These are phyloP conservation scores for Lithobates sylvaticus DNA, from an alignment of 2,797 vertebrate species.

Conservation along the genomic window DNA sequence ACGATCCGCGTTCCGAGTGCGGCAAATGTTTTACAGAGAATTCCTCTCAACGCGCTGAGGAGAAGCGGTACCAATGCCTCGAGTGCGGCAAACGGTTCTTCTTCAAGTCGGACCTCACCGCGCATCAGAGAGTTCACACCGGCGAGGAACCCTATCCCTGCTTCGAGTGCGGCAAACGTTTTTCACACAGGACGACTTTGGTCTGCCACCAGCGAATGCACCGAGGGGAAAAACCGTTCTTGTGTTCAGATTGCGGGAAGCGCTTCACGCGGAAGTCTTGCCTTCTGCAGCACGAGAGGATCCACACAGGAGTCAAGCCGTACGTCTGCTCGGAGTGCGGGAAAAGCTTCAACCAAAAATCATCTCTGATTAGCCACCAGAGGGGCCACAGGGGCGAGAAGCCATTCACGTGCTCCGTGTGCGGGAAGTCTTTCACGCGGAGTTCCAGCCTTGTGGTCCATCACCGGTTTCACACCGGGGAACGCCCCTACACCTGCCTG, in stretches of 20 bases:
- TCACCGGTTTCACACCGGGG: conserved; percentile 41
- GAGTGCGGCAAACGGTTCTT: no score
- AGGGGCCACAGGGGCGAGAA: conserved; percentile 53
- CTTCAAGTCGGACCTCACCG: no score
- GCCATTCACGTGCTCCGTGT: conserved; percentile 67
- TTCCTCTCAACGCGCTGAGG: no score
- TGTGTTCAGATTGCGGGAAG: conserved; percentile 64
- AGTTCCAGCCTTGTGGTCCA: conserved; percentile 70
- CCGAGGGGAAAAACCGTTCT: conserved; percentile 13
- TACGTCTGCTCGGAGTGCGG: background rate
- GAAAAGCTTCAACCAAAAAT: conserved; percentile 10
- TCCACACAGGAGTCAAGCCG: conserved; percentile 20
- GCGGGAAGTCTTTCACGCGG: conserved; percentile 69
- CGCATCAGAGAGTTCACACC: no score
- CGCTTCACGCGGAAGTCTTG: background rate
- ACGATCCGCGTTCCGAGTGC: no score
- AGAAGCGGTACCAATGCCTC: no score
- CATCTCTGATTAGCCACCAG: background rate
- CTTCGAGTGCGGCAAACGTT: no score
- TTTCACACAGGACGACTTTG: no score
- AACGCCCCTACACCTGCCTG: conserved; percentile 1
- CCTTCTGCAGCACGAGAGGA: background rate
- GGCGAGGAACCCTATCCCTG: no score
- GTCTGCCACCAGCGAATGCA: no score
- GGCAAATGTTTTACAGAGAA: no score